phyloP scores from a whole-genome alignment of 2,113 vertebrate genomes.

The Lepus americanus region DNA sequence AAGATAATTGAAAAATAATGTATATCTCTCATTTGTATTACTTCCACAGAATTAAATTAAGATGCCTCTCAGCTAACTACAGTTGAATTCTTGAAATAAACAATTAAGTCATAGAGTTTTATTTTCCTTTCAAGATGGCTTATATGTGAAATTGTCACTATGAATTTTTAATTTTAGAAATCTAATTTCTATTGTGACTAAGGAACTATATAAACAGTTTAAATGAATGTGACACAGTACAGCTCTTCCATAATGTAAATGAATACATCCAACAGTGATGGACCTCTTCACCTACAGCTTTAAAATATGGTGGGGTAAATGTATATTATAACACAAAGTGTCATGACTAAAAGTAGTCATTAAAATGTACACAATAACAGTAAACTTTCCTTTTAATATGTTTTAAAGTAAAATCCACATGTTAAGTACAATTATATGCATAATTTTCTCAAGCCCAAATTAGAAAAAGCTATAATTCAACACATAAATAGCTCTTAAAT shows the following conservation, averaged over 20 bases:
- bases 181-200: background rate
- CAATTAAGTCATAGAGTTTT: background rate
- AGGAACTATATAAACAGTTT: background rate
- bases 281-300: background rate
- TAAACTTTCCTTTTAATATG: background rate
- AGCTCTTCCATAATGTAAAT: background rate
- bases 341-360: background rate
- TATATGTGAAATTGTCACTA: background rate
- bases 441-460: background rate
- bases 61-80: background rate
- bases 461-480: background rate
- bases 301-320: background rate
- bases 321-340: background rate
- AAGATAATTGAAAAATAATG: background rate
- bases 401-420: conserved; percentile 15
- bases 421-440: background rate
- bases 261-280: background rate
- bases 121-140: conserved; percentile 28
- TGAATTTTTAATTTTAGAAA: conserved; percentile 34
- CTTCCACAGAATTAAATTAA: background rate
- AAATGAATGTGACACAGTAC: background rate
- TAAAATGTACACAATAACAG: background rate
- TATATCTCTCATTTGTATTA: background rate
- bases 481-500: background rate
- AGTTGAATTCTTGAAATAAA: background rate